A percentile compares a stretch with the other conserved stretches of the same genome.
Conservation (phyloP, 2,797 vertebrate species). For the Poecilia wingei region DNA sequence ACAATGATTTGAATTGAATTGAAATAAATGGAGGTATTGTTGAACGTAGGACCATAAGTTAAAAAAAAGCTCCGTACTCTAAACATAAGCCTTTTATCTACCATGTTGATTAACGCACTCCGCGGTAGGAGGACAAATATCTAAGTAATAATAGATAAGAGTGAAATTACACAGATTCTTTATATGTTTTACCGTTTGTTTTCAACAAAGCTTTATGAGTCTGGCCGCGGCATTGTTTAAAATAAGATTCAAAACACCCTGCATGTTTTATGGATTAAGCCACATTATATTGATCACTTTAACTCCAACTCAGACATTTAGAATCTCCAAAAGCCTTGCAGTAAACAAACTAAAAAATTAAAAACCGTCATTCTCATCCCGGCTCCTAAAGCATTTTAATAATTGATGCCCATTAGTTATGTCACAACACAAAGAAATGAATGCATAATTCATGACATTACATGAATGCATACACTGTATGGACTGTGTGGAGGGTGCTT, state of each 20-base stretch:
- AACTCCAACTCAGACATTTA: slow-evolving; percentile 19
- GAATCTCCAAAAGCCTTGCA: slow-evolving; percentile 19
- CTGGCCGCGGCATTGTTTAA: slow-evolving; percentile 26
- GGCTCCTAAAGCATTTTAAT: slow-evolving; percentile 47
- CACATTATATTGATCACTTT: slow-evolving; percentile 35
- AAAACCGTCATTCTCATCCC: slow-evolving; percentile 27
- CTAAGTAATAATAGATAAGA: slow-evolving; percentile 24
- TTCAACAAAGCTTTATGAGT: slow-evolving; percentile 23
- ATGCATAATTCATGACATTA: slow-evolving; percentile 46
- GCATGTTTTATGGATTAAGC: slow-evolving; percentile 23
- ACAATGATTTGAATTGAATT: slow-evolving; percentile 33
- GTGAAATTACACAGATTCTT: slow-evolving; percentile 9
- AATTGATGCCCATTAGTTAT: slow-evolving; percentile 45
- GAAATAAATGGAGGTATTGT: slow-evolving; percentile 23
- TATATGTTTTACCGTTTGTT: slow-evolving; percentile 24
- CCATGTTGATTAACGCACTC: slow-evolving; percentile 11
- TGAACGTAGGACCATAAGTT: slow-evolving; percentile 5
- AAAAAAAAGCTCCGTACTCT: background rate
- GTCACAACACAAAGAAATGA: slow-evolving; percentile 29
- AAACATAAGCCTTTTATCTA: slow-evolving; percentile 4
- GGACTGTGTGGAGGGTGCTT: slow-evolving; percentile 3
- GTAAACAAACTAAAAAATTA: slow-evolving; percentile 50
- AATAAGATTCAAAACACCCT: slow-evolving; percentile 39
- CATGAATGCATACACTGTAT: slow-evolving; percentile 8
- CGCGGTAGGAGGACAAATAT: background rate